phyloP scores from a whole-genome alignment of 2,888 invertebrate species.

The Lottia gigantea region DNA sequence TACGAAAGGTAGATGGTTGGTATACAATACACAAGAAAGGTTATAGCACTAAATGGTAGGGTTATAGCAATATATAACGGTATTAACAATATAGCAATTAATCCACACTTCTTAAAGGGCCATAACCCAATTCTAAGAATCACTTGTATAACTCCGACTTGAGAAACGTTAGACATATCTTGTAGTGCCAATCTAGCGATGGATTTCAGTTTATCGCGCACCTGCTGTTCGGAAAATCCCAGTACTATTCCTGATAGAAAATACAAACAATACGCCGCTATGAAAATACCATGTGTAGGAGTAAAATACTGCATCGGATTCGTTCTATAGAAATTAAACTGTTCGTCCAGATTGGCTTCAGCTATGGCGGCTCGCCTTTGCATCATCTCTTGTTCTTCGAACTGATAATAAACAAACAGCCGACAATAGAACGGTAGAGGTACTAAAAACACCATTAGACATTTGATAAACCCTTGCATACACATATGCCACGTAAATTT shows the following conservation, averaged over 20 bases:
- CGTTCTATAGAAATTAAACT: constrained; percentile 52
- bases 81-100: constrained; percentile 53
- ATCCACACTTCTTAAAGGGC: constrained; percentile 62
- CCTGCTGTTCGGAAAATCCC: constrained; percentile 43
- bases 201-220: constrained; percentile 47
- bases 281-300: constrained; percentile 60
- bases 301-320: constrained; percentile 60
- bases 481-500: constrained; percentile 54
- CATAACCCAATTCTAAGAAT: constrained; percentile 54
- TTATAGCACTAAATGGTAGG: constrained; percentile 46
- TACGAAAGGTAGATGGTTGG: constrained; percentile 61
- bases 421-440: constrained; percentile 62
- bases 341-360: constrained; percentile 36
- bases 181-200: constrained; percentile 55
- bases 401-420: constrained; percentile 58
- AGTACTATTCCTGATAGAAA: constrained; percentile 51
- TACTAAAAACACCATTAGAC: constrained; percentile 50
- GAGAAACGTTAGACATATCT: constrained; percentile 58
- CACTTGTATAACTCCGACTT: constrained; percentile 56
- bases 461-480: constrained; percentile 48
- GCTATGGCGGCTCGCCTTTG: constrained; percentile 38
- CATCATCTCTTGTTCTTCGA: constrained; percentile 56
- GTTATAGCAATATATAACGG: constrained; percentile 52
- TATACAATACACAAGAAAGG: constrained; percentile 57
- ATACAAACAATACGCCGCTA: constrained; percentile 58